A percentile compares a stretch with the other conserved stretches of the same genome.
Conservation (phyloP, 2,888 invertebrate genomes). For the Xestia rhomboidea region DNA sequence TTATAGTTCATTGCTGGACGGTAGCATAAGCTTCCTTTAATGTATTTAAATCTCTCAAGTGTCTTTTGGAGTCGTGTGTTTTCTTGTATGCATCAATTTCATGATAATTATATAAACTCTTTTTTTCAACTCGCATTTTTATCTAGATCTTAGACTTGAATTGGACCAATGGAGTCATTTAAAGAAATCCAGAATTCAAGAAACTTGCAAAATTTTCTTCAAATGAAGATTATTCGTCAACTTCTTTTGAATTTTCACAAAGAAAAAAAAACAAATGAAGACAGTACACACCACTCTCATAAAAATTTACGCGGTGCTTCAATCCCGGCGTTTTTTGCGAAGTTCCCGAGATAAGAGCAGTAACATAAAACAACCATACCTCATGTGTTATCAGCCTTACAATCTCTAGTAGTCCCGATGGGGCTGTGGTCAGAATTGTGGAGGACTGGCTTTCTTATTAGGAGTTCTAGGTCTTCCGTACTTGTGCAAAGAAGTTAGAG, state of each 20-base stretch:
- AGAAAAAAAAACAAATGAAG: constrained; percentile 11
- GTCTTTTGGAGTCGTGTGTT: not conserved
- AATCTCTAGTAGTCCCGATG: constrained; percentile 54
- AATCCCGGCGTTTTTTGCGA: constrained; percentile 51
- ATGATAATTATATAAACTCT: not conserved
- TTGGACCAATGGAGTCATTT: not conserved
- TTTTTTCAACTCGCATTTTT: not conserved
- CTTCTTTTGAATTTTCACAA: not conserved
- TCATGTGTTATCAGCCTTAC: constrained; percentile 55
- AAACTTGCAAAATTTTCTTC: not conserved
- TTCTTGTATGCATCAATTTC: not conserved
- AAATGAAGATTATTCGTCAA: not conserved
- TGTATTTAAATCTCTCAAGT: not conserved
- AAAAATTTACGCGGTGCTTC: constrained; percentile 44
- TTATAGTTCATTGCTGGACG: not conserved
- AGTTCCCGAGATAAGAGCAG: constrained; percentile 55
- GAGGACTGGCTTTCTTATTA: constrained; percentile 16
- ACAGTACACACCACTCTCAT: constrained; percentile 25
- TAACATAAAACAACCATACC: constrained; percentile 60
- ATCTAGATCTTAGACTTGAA: not conserved
- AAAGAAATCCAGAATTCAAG: not conserved
- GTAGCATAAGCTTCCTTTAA: not conserved
- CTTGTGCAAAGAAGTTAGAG: not conserved
- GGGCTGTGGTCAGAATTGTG: constrained; percentile 40
- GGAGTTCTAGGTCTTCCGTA: not conserved